A percentile compares a stretch with the other conserved stretches of the same genome.
phyloP scores from a whole-genome alignment of 2,113 vertebrate genomes.

The Myrmecophaga tridactyla region DNA sequence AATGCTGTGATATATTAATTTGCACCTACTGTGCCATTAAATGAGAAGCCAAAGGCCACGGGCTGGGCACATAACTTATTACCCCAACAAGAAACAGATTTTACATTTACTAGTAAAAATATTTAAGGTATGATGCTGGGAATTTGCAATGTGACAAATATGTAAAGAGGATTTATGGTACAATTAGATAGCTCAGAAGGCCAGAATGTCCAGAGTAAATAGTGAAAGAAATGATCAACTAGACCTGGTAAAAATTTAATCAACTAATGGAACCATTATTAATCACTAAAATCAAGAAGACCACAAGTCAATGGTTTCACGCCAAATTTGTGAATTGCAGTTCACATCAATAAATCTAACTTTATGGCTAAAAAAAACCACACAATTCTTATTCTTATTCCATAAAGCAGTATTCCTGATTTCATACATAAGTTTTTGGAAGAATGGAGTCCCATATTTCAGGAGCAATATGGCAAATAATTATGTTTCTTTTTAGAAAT shows the following conservation, averaged over 20 bases:
- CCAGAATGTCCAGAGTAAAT: background rate
- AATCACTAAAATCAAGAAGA: background rate
- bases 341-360: background rate
- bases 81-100: slow-evolving; percentile 21
- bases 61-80: slow-evolving; percentile 52
- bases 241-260: background rate
- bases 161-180: background rate
- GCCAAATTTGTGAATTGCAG: background rate
- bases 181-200: background rate
- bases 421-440: background rate
- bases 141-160: slow-evolving; percentile 3
- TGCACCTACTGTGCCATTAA: slow-evolving; percentile 76
- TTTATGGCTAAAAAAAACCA: background rate
- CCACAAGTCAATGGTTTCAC: background rate
- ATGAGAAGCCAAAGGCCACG: slow-evolving; percentile 70
- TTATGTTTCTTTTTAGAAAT: background rate
- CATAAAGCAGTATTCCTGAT: background rate
- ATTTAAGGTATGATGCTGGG: background rate
- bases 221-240: background rate
- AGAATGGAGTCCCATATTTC: background rate
- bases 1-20: slow-evolving; percentile 69
- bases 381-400: background rate
- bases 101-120: slow-evolving; percentile 5
- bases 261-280: background rate
- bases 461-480: background rate